Evolutionary conservation across 2,797 vertebrate species (phyloP).

Genomic region (Aphelocoma californica): DNA sequence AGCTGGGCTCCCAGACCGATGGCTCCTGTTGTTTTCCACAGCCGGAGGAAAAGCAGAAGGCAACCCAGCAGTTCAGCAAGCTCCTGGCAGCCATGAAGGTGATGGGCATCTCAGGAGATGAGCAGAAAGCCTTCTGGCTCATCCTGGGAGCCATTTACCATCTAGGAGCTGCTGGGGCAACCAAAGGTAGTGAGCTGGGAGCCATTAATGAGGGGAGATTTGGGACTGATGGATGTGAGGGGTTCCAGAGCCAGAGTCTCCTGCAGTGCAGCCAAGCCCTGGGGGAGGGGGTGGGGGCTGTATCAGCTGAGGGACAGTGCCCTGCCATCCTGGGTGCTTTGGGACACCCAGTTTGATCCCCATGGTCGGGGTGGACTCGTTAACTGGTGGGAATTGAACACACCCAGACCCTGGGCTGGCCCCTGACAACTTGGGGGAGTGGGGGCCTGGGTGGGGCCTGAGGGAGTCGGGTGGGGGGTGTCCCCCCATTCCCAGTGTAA

Average conservation of each 20-base stretch:
- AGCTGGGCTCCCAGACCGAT: fast-evolving
- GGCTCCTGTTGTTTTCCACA: conserved; percentile 2
- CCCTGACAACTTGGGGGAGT: fast-evolving
- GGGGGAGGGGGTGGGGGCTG: neutral
- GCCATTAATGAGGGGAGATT: fast-evolving
- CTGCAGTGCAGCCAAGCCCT: neutral
- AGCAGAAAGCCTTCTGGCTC: conserved; percentile 95
- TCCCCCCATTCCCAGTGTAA: neutral
- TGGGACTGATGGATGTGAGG: neutral
- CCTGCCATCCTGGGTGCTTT: neutral
- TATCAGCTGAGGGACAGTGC: neutral
- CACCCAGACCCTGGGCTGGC: neutral
- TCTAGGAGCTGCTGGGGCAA: conserved; percentile 92
- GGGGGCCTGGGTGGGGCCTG: neutral
- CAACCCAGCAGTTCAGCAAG: conserved; percentile 91
- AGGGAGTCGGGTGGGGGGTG: fast-evolving
- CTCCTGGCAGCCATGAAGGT: conserved; percentile 97
- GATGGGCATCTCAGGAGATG: conserved; percentile 87
- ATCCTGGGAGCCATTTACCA: conserved; percentile 93
- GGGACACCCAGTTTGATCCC: neutral
- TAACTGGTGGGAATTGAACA: neutral
- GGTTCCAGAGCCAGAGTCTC: neutral
- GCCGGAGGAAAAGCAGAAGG: conserved; percentile 95
- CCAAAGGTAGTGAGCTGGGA: conserved; percentile 84
- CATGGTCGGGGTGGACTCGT: fast-evolving